A percentile compares a stretch with the other conserved stretches of the same genome.
These are phyloP conservation scores for Dynastes hyllus DNA, from an alignment of 2,888 invertebrate genomes.

Conservation along the genomic window DNA sequence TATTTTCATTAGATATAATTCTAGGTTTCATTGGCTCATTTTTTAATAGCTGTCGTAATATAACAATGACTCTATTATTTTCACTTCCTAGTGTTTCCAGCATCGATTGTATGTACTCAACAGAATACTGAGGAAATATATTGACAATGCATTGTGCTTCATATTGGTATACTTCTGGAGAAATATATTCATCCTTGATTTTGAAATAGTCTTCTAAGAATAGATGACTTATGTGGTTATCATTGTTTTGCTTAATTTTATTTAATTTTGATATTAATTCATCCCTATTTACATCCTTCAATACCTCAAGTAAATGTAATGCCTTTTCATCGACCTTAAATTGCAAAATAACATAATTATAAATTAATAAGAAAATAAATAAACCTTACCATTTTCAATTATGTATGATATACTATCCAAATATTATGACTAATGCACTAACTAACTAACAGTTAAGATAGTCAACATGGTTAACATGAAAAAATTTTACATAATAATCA, in stretches of 20 bases:
- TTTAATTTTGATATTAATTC: constrained; percentile 35
- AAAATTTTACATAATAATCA: too few species aligned
- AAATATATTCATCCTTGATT: constrained; percentile 32
- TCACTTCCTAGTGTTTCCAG: constrained; percentile 44
- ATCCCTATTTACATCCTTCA: constrained; percentile 29
- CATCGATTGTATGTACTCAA: constrained; percentile 40
- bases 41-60: constrained; percentile 45
- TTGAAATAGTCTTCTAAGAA: constrained; percentile 44
- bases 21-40: constrained; percentile 33
- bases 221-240: constrained; percentile 34
- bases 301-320: constrained; percentile 22
- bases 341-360: not conserved
- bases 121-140: constrained; percentile 47
- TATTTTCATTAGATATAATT: not conserved
- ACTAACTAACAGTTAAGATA: too few species aligned
- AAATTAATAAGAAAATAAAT: not conserved
- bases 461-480: too few species aligned
- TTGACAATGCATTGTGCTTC: constrained; percentile 40
- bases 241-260: constrained; percentile 32
- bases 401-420: too few species aligned
- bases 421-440: too few species aligned
- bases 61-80: constrained; percentile 36
- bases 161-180: constrained; percentile 7
- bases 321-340: constrained; percentile 40
- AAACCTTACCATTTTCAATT: constrained; percentile 1